Conservation (phyloP, 2,797 vertebrate genomes). For the Cyprinella venusta region DNA sequence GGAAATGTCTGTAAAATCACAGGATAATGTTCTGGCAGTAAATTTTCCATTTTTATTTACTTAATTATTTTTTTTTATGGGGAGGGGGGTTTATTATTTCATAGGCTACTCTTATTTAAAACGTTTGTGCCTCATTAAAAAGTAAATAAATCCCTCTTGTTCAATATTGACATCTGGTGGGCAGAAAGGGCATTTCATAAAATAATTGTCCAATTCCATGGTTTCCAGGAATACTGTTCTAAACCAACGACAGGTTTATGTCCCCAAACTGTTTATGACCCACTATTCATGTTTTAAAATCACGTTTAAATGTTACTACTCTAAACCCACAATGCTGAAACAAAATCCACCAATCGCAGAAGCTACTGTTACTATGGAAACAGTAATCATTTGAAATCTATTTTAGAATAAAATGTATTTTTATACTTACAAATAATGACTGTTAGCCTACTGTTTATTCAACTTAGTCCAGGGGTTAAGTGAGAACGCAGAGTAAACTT, state of each 20-base stretch:
- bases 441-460: neutral
- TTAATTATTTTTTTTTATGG: neutral
- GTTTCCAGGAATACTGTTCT: neutral
- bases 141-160: constrained; percentile 11
- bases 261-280: neutral
- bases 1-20: neutral
- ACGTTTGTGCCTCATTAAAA: neutral
- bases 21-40: neutral
- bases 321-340: constrained; percentile 3
- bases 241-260: neutral
- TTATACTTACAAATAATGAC: neutral
- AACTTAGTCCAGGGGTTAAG: neutral
- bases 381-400: neutral
- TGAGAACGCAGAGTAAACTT: neutral
- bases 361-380: neutral
- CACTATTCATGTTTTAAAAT: neutral
- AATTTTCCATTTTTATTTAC: neutral
- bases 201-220: too few relatives aligned
- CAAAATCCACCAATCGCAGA: neutral
- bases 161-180: constrained; percentile 64
- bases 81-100: neutral
- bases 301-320: neutral
- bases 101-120: neutral
- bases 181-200: constrained; percentile 39
- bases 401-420: neutral